Evolutionary conservation across 1,140 invertebrate species (phyloP), one percentile per base, ranked within the genome.

Genomic region (Drosophila varians): DNA sequence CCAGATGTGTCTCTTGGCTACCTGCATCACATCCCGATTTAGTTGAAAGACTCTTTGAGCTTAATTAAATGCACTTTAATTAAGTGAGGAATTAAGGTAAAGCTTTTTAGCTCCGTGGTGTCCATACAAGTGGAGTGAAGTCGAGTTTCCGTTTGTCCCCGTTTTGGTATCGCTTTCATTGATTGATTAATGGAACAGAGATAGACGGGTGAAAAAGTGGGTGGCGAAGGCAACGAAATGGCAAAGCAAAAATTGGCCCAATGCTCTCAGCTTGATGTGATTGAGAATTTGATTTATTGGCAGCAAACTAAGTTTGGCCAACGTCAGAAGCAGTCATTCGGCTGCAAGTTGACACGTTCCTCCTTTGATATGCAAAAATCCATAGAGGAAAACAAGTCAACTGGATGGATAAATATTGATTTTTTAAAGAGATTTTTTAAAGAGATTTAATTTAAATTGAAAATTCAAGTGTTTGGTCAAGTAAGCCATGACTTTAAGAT

Each of bases 221-320:
- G 19, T 3, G 16, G 47, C 28, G 31, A 43, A 21, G 25, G 9
- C 34, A 21, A 42, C 8, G 3, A 53, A 21, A 14, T 28, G 26
- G 34, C 11, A 57, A 53, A 58, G 48, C 25, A 53, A 54, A 51
- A 56, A 60, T 58, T 64, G 58, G 31, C 61, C 42, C 51, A 23
- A 52, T 83, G 68, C 60, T 64, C 47, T 47, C 28, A 60, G 52
- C 36, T 65, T 82, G 52, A 77, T 83, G 78, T 75, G 78, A 83
- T 83, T 77, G 74, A 36, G 56, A 78, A 75, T 83, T 83, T 83
- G 79, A 83, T 83, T 83, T 83, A 83, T 83, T 83, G 74, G 60
- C 79, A 83, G 64, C 56, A 51, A 82, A 77, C 70, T 71, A 45
- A 71, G 65, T 77, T 78, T 62, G 45, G 28, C 77, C 54, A 79